These are phyloP conservation scores for Lacanobia oleracea DNA, from an alignment of 2,888 invertebrate genomes.

Conservation along the genomic window DNA sequence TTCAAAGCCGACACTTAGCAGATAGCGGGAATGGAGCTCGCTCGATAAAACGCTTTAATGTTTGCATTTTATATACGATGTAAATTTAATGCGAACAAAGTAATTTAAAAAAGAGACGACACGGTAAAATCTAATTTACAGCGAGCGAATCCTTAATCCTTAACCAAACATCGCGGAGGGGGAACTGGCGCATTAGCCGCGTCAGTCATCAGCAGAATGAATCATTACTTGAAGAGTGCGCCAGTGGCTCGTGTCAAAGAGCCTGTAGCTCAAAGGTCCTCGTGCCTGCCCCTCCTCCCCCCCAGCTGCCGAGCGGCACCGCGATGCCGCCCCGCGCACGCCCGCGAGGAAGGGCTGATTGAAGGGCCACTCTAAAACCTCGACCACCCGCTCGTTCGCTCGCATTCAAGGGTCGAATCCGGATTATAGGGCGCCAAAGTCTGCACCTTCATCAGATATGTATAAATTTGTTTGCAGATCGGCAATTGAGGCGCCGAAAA, in stretches of 20 bases:
- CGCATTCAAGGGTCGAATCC: slow-evolving; percentile 89
- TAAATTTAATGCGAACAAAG: slow-evolving; percentile 62
- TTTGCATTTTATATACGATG: slow-evolving; percentile 54
- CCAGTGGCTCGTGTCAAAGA: slow-evolving; percentile 90
- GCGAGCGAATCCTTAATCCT: slow-evolving; percentile 78
- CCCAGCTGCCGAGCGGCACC: slow-evolving; percentile 60
- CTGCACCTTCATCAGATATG: slow-evolving; percentile 89
- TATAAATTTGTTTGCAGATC: slow-evolving; percentile 86
- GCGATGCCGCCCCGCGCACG: slow-evolving; percentile 73
- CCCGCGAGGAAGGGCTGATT: slow-evolving; percentile 89
- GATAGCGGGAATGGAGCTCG: slow-evolving; percentile 37
- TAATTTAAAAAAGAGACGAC: slow-evolving; percentile 70
- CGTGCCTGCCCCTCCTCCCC: slow-evolving; percentile 73
- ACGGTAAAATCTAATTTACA: slow-evolving; percentile 76
- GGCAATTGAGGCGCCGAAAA: slow-evolving; percentile 84
- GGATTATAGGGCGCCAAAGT: slow-evolving; percentile 90
- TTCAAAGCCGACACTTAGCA: slow-evolving; percentile 28
- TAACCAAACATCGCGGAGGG: slow-evolving; percentile 82
- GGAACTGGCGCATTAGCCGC: slow-evolving; percentile 87
- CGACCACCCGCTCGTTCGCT: slow-evolving; percentile 89
- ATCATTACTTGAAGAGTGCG: slow-evolving; percentile 91
- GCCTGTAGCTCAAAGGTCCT: slow-evolving; percentile 89
- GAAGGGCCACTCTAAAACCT: slow-evolving; percentile 90
- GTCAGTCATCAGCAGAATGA: slow-evolving; percentile 90
- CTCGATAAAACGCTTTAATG: slow-evolving; percentile 43